These are phyloP conservation scores for Prinia subflava DNA, from an alignment of 2,113 vertebrate species.

Conservation along the genomic window DNA sequence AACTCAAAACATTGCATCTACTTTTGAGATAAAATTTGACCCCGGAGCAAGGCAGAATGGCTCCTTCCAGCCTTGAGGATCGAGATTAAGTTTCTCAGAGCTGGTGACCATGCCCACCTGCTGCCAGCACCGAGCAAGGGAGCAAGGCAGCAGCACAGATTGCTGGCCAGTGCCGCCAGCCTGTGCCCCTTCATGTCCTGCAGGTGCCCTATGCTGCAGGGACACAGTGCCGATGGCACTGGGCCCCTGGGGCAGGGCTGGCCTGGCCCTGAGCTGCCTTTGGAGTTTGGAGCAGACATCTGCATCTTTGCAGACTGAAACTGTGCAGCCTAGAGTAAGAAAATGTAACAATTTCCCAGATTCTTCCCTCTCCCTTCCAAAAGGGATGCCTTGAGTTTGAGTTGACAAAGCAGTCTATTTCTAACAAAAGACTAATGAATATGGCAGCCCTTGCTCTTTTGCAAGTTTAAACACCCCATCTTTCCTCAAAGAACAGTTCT, in stretches of 20 bases:
- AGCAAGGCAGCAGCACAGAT: not conserved
- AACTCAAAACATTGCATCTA: not conserved
- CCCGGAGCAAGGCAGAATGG: rapidly evolving
- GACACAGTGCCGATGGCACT: rapidly evolving
- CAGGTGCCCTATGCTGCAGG: not conserved
- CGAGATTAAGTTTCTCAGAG: not conserved
- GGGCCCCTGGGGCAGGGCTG: not conserved
- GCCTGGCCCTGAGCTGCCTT: not conserved
- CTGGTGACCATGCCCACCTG: not conserved
- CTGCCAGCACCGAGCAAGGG: rapidly evolving
- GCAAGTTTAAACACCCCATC: constrained; percentile 53
- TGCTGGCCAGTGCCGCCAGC: not conserved
- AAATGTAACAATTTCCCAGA: not conserved
- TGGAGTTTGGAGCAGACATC: not conserved
- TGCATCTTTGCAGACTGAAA: not conserved
- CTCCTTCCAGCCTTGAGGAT: not conserved
- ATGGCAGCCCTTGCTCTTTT: not conserved
- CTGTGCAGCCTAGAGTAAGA: not conserved
- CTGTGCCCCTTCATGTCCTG: rapidly evolving
- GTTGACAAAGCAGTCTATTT: not conserved
- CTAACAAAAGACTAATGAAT: constrained; percentile 11
- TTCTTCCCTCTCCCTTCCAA: not conserved
- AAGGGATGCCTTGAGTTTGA: not conserved
- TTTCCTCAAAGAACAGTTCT: constrained; percentile 35
- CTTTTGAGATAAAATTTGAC: not conserved